Evolutionary conservation across 92 coral and sea anemone genomes (phyloP).

Genomic region (Zoanthus solanderi): DNA sequence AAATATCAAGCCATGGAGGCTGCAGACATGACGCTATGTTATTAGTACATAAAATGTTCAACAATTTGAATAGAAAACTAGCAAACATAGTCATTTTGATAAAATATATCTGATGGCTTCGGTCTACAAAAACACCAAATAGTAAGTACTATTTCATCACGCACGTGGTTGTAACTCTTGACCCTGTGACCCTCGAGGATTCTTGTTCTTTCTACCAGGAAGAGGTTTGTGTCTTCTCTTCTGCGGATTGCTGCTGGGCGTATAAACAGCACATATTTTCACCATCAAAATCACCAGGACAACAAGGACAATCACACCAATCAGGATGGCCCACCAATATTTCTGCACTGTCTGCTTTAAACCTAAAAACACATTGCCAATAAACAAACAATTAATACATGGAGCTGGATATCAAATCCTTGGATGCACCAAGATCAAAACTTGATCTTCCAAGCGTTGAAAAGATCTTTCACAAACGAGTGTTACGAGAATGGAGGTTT

Average conservation of each 20-base stretch:
- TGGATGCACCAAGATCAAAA: too few relatives aligned
- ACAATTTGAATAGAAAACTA: neutral
- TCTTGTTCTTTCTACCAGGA: constrained; percentile 78
- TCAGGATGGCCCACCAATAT: constrained; percentile 97
- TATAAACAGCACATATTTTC: constrained; percentile 67
- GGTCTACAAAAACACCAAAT: neutral
- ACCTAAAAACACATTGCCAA: constrained; percentile 54
- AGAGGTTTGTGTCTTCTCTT: constrained; percentile 76
- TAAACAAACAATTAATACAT: neutral
- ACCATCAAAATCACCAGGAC: constrained; percentile 76
- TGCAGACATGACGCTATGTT: neutral
- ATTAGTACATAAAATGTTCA: neutral
- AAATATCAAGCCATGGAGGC: neutral
- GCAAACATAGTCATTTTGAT: neutral
- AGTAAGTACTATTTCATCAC: neutral
- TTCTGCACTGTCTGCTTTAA: constrained; percentile 82
- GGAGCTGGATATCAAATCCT: too few relatives aligned
- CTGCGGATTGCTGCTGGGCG: constrained; percentile 90
- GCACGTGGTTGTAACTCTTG: constrained; percentile 45
- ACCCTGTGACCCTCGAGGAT: constrained; percentile 38
- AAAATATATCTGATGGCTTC: neutral
- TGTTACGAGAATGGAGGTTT: too few relatives aligned
- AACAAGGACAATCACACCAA: constrained; percentile 79
- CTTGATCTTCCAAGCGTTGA: neutral
- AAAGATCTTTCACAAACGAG: neutral